Base-by-base conservation (phyloP, 2,113 vertebrate species). In the Pseudorectes ferrugineus region DNA sequence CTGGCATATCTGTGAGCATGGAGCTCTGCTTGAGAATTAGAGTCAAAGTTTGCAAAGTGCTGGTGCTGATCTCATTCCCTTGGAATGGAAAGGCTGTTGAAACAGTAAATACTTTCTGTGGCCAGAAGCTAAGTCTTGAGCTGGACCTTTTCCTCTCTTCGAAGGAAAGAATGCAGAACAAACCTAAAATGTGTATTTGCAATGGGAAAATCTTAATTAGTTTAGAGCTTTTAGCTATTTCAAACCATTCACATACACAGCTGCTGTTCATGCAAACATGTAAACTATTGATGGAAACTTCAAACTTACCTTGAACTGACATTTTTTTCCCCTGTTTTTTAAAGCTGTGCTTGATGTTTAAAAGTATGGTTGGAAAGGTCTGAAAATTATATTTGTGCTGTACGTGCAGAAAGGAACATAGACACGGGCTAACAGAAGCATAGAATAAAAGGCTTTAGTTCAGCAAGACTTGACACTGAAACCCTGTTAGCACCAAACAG, bases 21-120 rank as follows among this genome's bases (percentile, higher is more conserved):
- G 77, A 93, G 89, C 80, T 85, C 67, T 85, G 90, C 94, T 96
- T 95, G 88, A 97, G 94, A 97, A 89, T 92, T 79, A 94, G 95
- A 66, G 92, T 78, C 63, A 84, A 67, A 84, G 92, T 81, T 95
- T 96, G 83, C 89, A 71, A 85, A 93, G 92, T 86, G 96, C 61
- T 81, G 2, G 28, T 91, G 96, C 94, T 98, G 97, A 97, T 97
- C 96, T 98, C 97, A 98, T 86, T 46, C 21, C 86, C 38, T 75
- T 96, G 98, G 98, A 98, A 98, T 97, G 97, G 95, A 78, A 91
- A 68, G 92, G 86, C 94, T 94, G 91, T 96, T 97, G 94, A 95
- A 97, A 93, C 93, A 90, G 55, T 96, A 97, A 98, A 97, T 97
- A 96, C 88, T 82, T 95, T 96, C 89, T 97, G 90, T 96, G 97